Evolutionary conservation across 2,888 invertebrate genomes (phyloP), one percentile per base, ranked within the genome.

Genomic region (Eurois occulta): DNA sequence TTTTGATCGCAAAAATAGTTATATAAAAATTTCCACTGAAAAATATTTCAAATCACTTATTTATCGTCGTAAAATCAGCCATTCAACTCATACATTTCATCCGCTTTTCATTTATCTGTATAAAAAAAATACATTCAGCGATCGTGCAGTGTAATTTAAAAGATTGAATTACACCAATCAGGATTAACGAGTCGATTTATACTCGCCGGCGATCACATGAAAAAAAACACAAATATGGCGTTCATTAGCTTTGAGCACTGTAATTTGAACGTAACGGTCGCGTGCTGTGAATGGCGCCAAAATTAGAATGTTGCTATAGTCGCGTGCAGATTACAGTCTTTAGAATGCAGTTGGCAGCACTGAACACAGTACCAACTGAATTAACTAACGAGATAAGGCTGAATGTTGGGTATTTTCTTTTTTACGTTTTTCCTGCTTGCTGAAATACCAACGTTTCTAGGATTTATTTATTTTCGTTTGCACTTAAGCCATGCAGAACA

Each of bases 251-350:
- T 89, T 87, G 80, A 87, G 85, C 85, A 87, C 86, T 79, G 84
- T 80, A 84, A 88, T 89, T 89, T 86, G 80, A 90, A 84, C 80
- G 76, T 75, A 83, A 79, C 78, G 73, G 74, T 85, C 83, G 83
- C 87, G 89, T 87, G 86, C 75, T 78, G 55, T 85, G 86, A 87
- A 88, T 85, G 82, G 75, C 69, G 78, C 74, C 78, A 84, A 86
- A 90, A 88, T 91, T 88, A 86, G 90, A 89, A 90, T 87, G 88
- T 89, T 89, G 86, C 84, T 85, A 84, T 84, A 85, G 82, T 91
- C 81, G 91, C 91, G 90, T 89, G 90, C 88, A 86, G 87, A 90
- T 89, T 89, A 86, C 71, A 78, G 81, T 83, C 74, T 86, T 86
- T 80, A 83, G 78, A 78, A 88, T 86, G 83, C 81, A 87, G 86